Base-by-base conservation (phyloP, 2,888 invertebrate species). In the Drosophila atripex region DNA sequence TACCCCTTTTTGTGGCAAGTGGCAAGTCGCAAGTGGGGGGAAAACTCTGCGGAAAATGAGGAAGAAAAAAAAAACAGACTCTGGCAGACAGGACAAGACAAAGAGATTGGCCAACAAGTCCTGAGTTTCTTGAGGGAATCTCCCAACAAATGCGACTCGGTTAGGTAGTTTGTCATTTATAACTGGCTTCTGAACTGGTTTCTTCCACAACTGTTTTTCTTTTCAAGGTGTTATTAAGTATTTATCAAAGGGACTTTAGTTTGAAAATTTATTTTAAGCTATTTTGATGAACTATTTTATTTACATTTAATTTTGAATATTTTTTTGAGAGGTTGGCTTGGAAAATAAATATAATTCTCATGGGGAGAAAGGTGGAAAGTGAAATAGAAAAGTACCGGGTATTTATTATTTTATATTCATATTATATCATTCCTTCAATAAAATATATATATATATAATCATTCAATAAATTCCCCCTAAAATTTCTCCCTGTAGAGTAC, bases 101-200 rank as follows among this genome's bases (percentile, higher is more conserved):
- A 46, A 49, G 39, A 43, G 28, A 56, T 52, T 53, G 52, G 50
- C 53, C 16, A 63, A 61, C 18, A 63, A 61, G 38, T 41, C 50
- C 46, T 25, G 57, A 39, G 16, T 21, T 28, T 23, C 52, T 35
- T 50, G 41, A 21, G 18, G 51, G 47, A 63, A 63, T 76, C 70
- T 60, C 49, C 54, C 54, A 71, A 71, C 72, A 82, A 86, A 79
- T 76, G 76, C 64, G 57, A 32, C 66, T 76, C 35, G 35, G n/a
- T n/a, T 35, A 2, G 53, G 77, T 85, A 80, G 71, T 68, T 55
- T 49, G 50, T 72, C 77, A 86, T 86, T 78, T 82, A 69, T 74
- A 82, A 66, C 49, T 51, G 58, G 52, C 56, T 43, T 47, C 43
- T 56, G 30, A n/a, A 16, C 16, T 6, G 50, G 23, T 49, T 55